Base-by-base conservation (phyloP, 2,888 invertebrate genomes). In the Erebia palarica region DNA sequence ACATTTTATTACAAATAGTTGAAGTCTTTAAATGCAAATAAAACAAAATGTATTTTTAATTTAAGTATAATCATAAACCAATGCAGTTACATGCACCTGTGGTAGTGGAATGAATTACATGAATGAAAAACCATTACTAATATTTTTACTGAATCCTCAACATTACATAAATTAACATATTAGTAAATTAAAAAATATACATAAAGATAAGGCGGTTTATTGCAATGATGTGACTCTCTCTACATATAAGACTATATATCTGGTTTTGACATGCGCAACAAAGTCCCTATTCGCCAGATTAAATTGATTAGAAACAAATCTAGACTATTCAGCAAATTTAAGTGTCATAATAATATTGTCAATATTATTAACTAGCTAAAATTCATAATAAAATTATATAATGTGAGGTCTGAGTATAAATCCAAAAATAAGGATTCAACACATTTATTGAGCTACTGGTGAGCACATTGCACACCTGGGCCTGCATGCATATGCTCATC, bases 381-480 rank as follows among this genome's bases (percentile, higher is more conserved):
- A 73, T 71, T 76, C 76, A 77, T 72, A 73, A 76, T 86, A 87
- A 87, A 86, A 88, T 85, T 86, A 88, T 81, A 87, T 83, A 82
- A 82, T 84, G 82, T 90, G 90, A 91, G 87, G 89, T 90, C 84
- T 84, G 85, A 86, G 86, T 89, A 86, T 78, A 85, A 86, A 86
- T 86, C 83, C 85, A 82, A 80, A 78, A 77, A 69, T 70, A 58
- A 75, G 71, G 72, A 73, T 72, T 72, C 73, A 77, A 80, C 84
- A 80, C 75, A 84, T 64, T 67, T 70, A 90, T 90, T 90, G 79
- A 85, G 87, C 94, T 95, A 97, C 94, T 97, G 97, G 86, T 96
- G 96, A 80, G 97, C 96, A 91, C 97, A 97, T 88, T 97, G 97
- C 78, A 97, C 95, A 72, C 96, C 94, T 65, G 93, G 92, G 1